These are phyloP conservation scores for Drosophila sp. DNA, from an alignment of 1,140 invertebrate species.

Conservation along the genomic window DNA sequence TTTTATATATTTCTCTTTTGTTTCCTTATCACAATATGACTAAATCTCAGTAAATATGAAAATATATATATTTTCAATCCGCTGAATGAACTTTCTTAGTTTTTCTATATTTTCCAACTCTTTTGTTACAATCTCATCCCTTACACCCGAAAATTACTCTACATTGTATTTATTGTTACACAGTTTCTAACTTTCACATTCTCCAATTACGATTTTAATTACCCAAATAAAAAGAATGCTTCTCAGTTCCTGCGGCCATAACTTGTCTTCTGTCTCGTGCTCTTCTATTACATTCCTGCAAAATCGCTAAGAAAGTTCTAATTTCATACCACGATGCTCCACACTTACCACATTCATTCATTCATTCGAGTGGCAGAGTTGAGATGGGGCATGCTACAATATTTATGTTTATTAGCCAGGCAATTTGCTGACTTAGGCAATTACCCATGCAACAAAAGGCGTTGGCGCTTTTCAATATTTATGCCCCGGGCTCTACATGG, in stretches of 20 bases:
- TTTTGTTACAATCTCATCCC: too few relatives aligned
- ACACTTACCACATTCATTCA: constrained; percentile 7
- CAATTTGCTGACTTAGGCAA: constrained; percentile 60
- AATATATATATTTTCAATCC: too few relatives aligned
- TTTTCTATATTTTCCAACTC: too few relatives aligned
- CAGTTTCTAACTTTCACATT: constrained; percentile 4
- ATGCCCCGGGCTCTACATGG: constrained; percentile 15
- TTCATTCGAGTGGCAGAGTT: background rate
- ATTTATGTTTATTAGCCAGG: constrained; percentile 59
- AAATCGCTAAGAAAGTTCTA: constrained; percentile 25
- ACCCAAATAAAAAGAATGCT: constrained; percentile 1
- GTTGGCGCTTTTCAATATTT: constrained; percentile 62
- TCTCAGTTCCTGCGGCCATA: constrained; percentile 10
- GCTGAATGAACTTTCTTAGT: too few relatives aligned
- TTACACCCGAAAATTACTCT: too few relatives aligned
- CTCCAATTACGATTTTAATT: constrained; percentile 22
- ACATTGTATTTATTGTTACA: background rate
- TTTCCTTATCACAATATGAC: too few relatives aligned
- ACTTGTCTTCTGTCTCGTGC: constrained; percentile 14
- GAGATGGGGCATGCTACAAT: constrained; percentile 18
- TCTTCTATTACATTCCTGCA: constrained; percentile 18
- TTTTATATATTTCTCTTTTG: too few relatives aligned
- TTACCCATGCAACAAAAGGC: constrained; percentile 49
- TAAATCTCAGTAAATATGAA: too few relatives aligned
- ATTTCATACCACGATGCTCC: background rate